Percentiles rank a stretch among this genome's conserved stretches.
Evolutionary conservation across 2,888 invertebrate species (phyloP).

Genomic region (Chirona hameri): DNA sequence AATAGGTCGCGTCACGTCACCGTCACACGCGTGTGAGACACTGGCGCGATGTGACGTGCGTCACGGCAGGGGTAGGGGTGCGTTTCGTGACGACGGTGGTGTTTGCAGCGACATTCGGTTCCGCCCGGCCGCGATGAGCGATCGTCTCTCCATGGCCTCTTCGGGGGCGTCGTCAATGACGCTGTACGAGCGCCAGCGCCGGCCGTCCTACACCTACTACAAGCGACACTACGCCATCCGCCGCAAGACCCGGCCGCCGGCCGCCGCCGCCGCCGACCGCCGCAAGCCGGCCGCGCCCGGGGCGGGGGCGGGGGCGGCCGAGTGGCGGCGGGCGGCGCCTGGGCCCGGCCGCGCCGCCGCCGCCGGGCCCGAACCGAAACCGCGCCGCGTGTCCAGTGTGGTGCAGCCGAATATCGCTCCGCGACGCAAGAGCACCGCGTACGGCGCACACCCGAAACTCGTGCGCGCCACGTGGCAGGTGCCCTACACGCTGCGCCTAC

Average conservation of each 20-base stretch:
- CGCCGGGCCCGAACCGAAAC: background rate
- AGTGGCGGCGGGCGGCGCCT: background rate
- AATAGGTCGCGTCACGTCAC: background rate
- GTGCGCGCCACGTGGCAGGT: slow-evolving; percentile 5
- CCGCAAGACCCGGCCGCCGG: background rate
- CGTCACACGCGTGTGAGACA: background rate
- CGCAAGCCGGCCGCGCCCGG: background rate
- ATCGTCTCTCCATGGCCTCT: background rate
- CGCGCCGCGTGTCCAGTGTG: slow-evolving; percentile 3
- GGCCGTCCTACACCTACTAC: slow-evolving; percentile 30
- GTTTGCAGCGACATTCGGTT: slow-evolving; percentile 1
- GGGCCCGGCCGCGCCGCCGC: background rate
- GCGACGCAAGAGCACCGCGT: background rate
- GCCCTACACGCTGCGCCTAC: background rate
- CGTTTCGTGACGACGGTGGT: background rate
- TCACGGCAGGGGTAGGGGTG: no score
- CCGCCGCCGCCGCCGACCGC: background rate
- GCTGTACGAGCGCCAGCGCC: slow-evolving; percentile 23
- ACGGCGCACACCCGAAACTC: slow-evolving; percentile 11
- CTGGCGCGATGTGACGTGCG: no score
- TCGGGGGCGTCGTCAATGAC: background rate
- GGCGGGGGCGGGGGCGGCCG: background rate
- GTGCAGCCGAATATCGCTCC: slow-evolving; percentile 26
- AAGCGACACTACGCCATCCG: slow-evolving; percentile 28
- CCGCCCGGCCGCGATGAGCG: background rate